These are phyloP conservation scores for Botia kubotai DNA, from an alignment of 2,797 vertebrate species.

Conservation along the genomic window DNA sequence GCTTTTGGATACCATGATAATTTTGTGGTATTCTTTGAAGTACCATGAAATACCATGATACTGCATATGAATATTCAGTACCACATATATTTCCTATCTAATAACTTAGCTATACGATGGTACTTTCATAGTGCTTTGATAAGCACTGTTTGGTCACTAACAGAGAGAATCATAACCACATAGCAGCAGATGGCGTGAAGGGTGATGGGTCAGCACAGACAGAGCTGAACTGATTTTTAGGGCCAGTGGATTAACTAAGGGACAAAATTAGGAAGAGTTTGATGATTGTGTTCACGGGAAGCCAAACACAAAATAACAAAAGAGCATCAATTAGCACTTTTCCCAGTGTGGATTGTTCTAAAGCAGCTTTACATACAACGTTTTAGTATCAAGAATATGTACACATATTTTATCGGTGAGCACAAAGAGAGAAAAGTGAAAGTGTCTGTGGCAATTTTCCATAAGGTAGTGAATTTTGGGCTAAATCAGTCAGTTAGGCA, in stretches of 20 bases:
- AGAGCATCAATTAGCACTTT: not conserved
- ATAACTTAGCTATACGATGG: not conserved
- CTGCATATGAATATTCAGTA: not conserved
- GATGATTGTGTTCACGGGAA: not conserved
- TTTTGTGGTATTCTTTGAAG: not conserved
- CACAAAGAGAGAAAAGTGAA: too few relatives aligned
- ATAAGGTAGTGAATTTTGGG: too few relatives aligned
- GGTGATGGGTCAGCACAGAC: conserved; percentile 20
- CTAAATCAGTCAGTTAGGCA: too few relatives aligned
- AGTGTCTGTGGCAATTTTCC: too few relatives aligned
- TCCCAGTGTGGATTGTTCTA: too few relatives aligned
- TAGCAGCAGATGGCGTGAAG: conserved; percentile 50
- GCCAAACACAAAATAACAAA: not conserved
- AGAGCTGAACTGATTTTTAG: conserved; percentile 49
- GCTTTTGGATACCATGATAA: too few relatives aligned
- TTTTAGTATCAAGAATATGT: too few relatives aligned
- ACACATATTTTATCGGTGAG: too few relatives aligned
- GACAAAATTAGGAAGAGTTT: conserved; percentile 27
- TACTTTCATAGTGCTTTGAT: not conserved
- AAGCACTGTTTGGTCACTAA: not conserved
- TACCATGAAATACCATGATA: not conserved
- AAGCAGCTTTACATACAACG: too few relatives aligned
- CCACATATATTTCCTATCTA: not conserved
- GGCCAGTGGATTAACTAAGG: conserved; percentile 44
- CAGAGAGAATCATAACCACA: conserved; percentile 29